Evolutionary conservation across 2,888 invertebrate species (phyloP), one percentile per base, ranked within the genome.

Genomic region (Meteorus cinctellus): DNA sequence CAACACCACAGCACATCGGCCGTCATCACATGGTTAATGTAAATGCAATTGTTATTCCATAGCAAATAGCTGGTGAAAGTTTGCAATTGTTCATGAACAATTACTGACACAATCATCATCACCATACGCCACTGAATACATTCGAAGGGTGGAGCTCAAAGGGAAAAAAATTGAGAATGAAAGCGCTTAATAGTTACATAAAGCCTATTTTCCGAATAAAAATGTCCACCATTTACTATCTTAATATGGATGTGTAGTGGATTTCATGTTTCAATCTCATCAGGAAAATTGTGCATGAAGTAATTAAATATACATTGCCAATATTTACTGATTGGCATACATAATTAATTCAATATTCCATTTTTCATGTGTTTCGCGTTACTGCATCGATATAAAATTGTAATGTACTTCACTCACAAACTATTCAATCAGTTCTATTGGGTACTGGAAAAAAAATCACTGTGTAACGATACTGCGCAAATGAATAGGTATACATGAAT

Each of bases 51-150:
- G 31, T 68, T 68, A 68, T 68, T 68, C 51, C 68, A 48, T 29
- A 51, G 68, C 48, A 68, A 68, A 68, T 68, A 48, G 51, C 48
- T 48, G 48, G 51, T 31, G 68, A 68, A 68, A 68, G 68, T 45
- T 68, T n/a, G 68, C 29, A 48, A 48, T 68, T 68, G 29, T 68
- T 66, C 27, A 41, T 66, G 36, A 41, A 45, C 41, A 41, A 27
- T 41, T 36, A 29, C 45, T 16, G 27, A 12, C n/a, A 68, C 48
- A 48, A n/a, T 16, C 48, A n/a, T 48, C n/a, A 4, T 16, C 48
- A 48, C 14, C 48, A 48, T n/a, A n/a, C n/a, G 48, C 48, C 48
- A 48, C n/a, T 48, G 48, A 14, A n/a, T 48, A 48, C n/a, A n/a
- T 16, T 16, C n/a, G 16, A n/a, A 5, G n/a, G n/a, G 48, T 2